Conservation (phyloP, 2,797 vertebrate genomes). For the Lepilemur ruficaudatus region DNA sequence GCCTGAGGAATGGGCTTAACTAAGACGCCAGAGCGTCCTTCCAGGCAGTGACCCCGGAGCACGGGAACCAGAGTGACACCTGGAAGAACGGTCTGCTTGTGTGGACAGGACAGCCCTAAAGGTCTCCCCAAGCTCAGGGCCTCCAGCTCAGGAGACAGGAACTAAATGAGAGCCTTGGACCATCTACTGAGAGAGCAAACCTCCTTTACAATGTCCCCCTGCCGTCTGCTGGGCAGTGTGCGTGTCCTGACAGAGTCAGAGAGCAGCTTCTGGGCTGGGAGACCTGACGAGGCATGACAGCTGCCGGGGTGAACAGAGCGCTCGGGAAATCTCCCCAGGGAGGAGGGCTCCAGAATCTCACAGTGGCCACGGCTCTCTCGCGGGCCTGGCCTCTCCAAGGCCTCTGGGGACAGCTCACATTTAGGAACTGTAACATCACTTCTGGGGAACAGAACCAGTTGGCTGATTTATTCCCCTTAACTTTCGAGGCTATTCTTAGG, state of each 20-base stretch:
- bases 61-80: neutral
- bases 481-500: conserved; percentile 57
- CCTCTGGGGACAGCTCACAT: conserved; percentile 37
- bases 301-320: too few relatives aligned
- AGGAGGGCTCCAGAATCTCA: neutral
- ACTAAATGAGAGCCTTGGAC: neutral
- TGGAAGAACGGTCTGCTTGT: neutral
- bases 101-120: neutral
- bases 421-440: conserved; percentile 31
- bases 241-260: neutral
- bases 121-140: neutral
- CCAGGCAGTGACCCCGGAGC: neutral
- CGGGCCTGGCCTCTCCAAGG: neutral
- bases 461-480: neutral
- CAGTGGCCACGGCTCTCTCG: neutral
- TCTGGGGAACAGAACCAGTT: conserved; percentile 51
- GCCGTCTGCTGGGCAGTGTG: fast-evolving
- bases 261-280: neutral
- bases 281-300: neutral
- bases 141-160: neutral
- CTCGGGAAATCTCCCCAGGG: neutral
- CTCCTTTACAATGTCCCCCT: neutral
- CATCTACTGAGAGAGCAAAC: neutral
- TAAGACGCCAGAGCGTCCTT: neutral
- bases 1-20: neutral